Evolutionary conservation across 2,888 invertebrate species (phyloP), one percentile per base, ranked within the genome.

Genomic region (Calliphora vomitoria): DNA sequence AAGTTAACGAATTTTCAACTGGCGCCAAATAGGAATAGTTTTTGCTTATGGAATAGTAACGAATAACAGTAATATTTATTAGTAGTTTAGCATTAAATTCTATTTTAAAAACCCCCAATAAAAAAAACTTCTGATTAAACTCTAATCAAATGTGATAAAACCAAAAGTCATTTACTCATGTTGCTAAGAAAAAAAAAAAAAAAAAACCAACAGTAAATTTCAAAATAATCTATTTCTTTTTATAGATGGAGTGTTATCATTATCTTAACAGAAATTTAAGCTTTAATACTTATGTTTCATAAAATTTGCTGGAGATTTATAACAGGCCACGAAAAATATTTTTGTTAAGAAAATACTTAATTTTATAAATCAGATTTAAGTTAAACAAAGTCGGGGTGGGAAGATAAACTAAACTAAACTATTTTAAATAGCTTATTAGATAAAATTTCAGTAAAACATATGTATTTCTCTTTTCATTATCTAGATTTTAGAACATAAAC

Each of bases 111-210:
- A 1, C 11, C 11, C 4, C 44, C 13, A 44, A 44, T 44, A 44
- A 44, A 44, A 44, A 44, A 11, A 44, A 41, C 11, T 74, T 35
- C n/a, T 25, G 58, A 58, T 72, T 72, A 58, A 10, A 74, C 20
- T 44, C 4, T 60, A 31, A 60, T 44, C 71, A 53, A 53, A 71
- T 60, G 15, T 74, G 58, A 74, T 60, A 60, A 47, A 31, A 0
- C 4, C 44, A 44, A 44, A 66, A 53, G 13, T 6, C 35, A 35
- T 35, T 35, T 6, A 25, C 41, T 41, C 41, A 25, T 78, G 66
- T 66, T 53, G 64, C 38, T 35, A 20, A 18, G 15, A 20, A 11
- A 18, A 8, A 1, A 20, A 18, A 8, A 15, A 3, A 18, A 3
- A 10, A 18, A 11, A 0, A 53, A 4, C n/a, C 53, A 53, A 8